These are phyloP conservation scores for Chymomyza caudatula DNA, from an alignment of 2,888 invertebrate genomes.

Conservation along the genomic window DNA sequence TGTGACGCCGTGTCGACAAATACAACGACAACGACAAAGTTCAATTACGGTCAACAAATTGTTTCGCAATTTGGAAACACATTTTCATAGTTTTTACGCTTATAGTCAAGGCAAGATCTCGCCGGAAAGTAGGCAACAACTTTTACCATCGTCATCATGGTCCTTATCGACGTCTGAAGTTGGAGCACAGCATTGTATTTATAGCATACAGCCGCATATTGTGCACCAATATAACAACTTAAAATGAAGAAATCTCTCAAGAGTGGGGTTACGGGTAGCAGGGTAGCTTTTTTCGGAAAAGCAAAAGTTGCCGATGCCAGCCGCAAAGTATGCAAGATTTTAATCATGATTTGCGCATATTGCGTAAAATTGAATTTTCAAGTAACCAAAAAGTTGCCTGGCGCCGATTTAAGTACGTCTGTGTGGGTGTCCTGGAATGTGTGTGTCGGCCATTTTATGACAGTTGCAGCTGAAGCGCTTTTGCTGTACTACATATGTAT, in stretches of 20 bases:
- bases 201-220: slow-evolving; percentile 4
- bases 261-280: background rate
- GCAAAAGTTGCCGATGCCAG: slow-evolving; percentile 9
- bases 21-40: slow-evolving; percentile 42
- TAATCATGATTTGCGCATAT: slow-evolving; percentile 72
- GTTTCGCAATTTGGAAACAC: slow-evolving; percentile 67
- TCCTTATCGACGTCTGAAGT: background rate
- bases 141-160: slow-evolving; percentile 6
- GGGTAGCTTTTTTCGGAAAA: background rate
- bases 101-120: too few species aligned
- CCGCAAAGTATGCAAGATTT: slow-evolving; percentile 54
- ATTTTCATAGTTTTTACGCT: slow-evolving; percentile 65
- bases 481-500: background rate
- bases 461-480: background rate
- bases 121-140: slow-evolving; percentile 31
- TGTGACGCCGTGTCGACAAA: slow-evolving; percentile 20
- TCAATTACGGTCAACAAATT: slow-evolving; percentile 71
- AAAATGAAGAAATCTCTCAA: background rate
- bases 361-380: slow-evolving; percentile 74
- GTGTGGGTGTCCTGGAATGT: too few species aligned
- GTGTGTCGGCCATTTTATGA: background rate
- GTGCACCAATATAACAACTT: background rate
- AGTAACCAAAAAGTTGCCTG: slow-evolving; percentile 48
- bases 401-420: background rate
- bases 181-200: slow-evolving; percentile 30